These are phyloP conservation scores for Brachystomella parvula DNA, from an alignment of 1,140 invertebrate species.

Conservation along the genomic window DNA sequence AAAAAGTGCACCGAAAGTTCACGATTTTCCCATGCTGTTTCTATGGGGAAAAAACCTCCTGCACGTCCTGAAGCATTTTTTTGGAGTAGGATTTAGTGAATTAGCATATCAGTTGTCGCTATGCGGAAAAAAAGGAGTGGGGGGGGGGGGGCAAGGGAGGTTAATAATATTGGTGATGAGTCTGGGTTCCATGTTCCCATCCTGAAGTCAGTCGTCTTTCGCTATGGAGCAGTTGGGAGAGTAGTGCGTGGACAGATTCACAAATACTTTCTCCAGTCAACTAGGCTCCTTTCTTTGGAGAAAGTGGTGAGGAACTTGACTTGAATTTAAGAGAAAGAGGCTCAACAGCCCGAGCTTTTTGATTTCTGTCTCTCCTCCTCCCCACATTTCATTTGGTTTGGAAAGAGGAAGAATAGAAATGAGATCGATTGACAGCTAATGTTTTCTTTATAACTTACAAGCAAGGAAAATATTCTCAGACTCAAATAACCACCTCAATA, in stretches of 20 bases:
- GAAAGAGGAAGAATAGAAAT: neutral
- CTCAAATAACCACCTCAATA: too few relatives aligned
- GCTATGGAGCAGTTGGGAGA: too few relatives aligned
- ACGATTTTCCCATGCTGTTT: too few relatives aligned
- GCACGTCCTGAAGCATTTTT: neutral
- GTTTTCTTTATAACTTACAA: too few relatives aligned
- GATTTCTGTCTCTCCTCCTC: neutral
- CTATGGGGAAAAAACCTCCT: neutral
- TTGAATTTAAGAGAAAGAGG: neutral
- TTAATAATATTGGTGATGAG: conserved; percentile 4
- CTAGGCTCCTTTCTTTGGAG: too few relatives aligned
- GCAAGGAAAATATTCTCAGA: too few relatives aligned
- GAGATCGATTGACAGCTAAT: too few relatives aligned
- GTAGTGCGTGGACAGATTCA: neutral
- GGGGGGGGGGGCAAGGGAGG: neutral
- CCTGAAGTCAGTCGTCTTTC: too few relatives aligned
- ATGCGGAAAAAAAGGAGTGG: neutral
- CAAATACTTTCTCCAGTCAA: neutral
- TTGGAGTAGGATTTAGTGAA: neutral
- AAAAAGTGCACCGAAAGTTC: too few relatives aligned
- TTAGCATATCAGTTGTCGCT: neutral
- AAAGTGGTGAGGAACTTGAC: neutral
- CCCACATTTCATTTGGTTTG: neutral
- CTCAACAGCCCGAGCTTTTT: neutral
- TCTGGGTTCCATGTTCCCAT: too few relatives aligned